A percentile compares a stretch with the other conserved stretches of the same genome.
Evolutionary conservation across 2,797 vertebrate genomes (phyloP).

Genomic region (Enteromius argenteus): DNA sequence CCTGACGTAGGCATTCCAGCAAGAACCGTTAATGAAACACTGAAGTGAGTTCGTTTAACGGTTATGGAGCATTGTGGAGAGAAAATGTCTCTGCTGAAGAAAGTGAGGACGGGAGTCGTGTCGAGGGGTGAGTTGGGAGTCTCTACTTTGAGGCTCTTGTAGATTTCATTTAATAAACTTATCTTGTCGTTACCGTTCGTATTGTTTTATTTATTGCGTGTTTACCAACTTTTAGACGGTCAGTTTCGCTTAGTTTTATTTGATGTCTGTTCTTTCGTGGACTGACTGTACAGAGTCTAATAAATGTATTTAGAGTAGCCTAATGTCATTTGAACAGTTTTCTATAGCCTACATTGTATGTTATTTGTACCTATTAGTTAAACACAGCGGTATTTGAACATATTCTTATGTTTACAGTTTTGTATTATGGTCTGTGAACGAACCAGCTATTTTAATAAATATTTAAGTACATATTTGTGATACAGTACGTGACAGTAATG

Average conservation of each 20-base stretch:
- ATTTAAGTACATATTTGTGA: not conserved
- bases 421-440: not conserved
- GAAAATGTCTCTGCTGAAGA: constrained; percentile 20
- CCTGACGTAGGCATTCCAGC: not conserved
- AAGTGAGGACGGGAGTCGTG: constrained; percentile 47
- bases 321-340: not conserved
- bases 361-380: not conserved
- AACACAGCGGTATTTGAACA: not conserved
- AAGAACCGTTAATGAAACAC: not conserved
- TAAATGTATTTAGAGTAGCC: not conserved
- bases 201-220: not conserved
- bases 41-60: constrained; percentile 15
- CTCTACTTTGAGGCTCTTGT: constrained; percentile 30
- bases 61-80: not conserved
- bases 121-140: constrained; percentile 11
- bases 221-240: constrained; percentile 9
- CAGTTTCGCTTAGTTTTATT: not conserved
- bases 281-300: not conserved
- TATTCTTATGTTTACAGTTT: not conserved
- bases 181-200: not conserved
- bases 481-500: not conserved
- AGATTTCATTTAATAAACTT: not conserved
- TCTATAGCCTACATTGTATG: not conserved
- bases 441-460: not conserved
- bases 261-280: not conserved